Evolutionary conservation across 1,140 invertebrate genomes (phyloP), one percentile per base, ranked within the genome.

Genomic region (Lerema accius): DNA sequence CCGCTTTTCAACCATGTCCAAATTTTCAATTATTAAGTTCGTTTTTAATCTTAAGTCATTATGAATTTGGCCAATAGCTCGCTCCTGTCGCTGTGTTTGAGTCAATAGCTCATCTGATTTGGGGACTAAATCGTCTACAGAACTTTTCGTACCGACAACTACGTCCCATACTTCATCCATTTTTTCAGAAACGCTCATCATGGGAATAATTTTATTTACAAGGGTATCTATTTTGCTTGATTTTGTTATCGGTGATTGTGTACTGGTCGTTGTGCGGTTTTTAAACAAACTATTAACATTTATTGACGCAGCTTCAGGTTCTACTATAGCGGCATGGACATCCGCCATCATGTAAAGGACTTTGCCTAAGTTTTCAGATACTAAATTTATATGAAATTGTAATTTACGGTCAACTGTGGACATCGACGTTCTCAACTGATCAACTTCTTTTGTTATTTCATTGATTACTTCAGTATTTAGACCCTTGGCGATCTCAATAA

Each of bases 151-250:
- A 1, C 96, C 96, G 3, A 97, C 95, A 13, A 97, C 95, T 10
- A 97, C 95, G 74, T 96, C 95, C 96, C 96, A 97, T 3, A 97
- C 95, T 89, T 97, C 95, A 69, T 97, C 96, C 95, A 97, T 97
- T 86, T 97, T 97, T 77, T 96, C 95, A 0, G 95, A 96, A 0
- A 97, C 95, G n/a, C 94, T 95, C 42, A 96, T 93, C 84, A 97
- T 95, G 0, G 96, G 96, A 63, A 94, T 93, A 78, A 96, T 96
- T 87, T 96, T 94, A 63, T 95, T 93, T 0, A 95, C 94, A 0
- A 96, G 87, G 9, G 92, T 93, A 85, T 96, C 95, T 64, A 96
- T 93, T 90, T 96, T 97, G 74, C 94, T 96, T 4, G 92, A 92
- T 69, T 93, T 94, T 1, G 91, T 78, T 0, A 91, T 69, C 0